Base-by-base conservation (phyloP, 2,888 invertebrate genomes). In the Sinelater perroti region DNA sequence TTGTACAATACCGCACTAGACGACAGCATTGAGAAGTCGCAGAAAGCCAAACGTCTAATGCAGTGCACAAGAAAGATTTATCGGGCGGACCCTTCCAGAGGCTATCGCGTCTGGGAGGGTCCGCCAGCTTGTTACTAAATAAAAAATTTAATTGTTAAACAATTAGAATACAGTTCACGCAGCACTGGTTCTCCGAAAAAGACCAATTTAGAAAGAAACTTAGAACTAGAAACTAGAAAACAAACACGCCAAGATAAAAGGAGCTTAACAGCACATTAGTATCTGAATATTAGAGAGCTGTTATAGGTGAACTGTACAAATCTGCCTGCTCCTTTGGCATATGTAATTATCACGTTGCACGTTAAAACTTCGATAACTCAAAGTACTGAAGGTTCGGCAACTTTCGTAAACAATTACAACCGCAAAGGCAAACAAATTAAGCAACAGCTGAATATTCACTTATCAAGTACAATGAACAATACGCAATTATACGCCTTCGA, bases 1-100 rank as follows among this genome's bases (percentile, higher is more conserved):
- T 86, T 87, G 85, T 51, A 36, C 36, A 86, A 84, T 85, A 87
- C 85, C 87, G 85, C 81, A 84, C 84, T 84, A 84, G 84, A 83
- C 80, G 80, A 33, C 16, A 10, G 8, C 28, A 36, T 6, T 13
- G 14, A 28, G 7, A 14, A 28, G 30, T 36, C 11, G 17, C 40
- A 24, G 46, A 16, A 49, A 21, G 17, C 11, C 3, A 51, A 7
- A 31, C 26, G 49, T 57, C 57, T 53, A 57, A 57, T 46, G 52
- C 33, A 33, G 52, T 52, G 52, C 46, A 14, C 10, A 49, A 47
- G 40, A n/a, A n/a, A 47, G 30, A 38, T 17, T 4, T 44, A 14
- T 33, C n/a, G 20, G 7, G 7, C 40, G 28, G 10, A 18, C 18
- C 18, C n/a, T 26, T 40, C 11, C 24, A n/a, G 8, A 26, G 10